Conservation (phyloP, 2,113 vertebrate species). For the Lamprologus tigripictilis region DNA sequence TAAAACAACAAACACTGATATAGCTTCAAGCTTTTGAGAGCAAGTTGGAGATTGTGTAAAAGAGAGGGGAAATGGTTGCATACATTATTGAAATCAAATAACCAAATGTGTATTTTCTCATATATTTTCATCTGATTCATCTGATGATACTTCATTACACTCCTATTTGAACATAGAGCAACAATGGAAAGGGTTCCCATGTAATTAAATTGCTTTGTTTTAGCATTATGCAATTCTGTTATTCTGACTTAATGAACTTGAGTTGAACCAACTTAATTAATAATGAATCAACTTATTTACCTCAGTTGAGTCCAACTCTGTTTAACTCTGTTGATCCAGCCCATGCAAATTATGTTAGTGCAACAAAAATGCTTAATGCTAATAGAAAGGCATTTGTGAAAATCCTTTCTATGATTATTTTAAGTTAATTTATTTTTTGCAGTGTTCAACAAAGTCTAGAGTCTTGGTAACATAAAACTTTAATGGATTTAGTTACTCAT, state of each 20-base stretch:
- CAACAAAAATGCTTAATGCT: neutral
- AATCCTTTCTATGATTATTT: neutral
- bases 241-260: neutral
- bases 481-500: neutral
- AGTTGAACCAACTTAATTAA: neutral
- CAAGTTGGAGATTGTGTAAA: neutral
- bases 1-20: rapidly evolving
- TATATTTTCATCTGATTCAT: neutral
- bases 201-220: neutral
- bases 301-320: neutral
- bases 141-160: neutral
- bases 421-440: neutral
- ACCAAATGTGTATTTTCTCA: neutral
- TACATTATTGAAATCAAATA: neutral
- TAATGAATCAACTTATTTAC: neutral
- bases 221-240: neutral
- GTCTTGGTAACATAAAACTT: neutral
- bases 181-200: neutral
- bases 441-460: neutral
- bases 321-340: neutral
- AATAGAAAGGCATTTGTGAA: rapidly evolving
- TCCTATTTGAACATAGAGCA: neutral
- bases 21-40: neutral
- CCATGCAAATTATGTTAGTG: neutral
- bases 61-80: neutral